Conservation (phyloP, 2,888 invertebrate species). For the Andrena camellia region DNA sequence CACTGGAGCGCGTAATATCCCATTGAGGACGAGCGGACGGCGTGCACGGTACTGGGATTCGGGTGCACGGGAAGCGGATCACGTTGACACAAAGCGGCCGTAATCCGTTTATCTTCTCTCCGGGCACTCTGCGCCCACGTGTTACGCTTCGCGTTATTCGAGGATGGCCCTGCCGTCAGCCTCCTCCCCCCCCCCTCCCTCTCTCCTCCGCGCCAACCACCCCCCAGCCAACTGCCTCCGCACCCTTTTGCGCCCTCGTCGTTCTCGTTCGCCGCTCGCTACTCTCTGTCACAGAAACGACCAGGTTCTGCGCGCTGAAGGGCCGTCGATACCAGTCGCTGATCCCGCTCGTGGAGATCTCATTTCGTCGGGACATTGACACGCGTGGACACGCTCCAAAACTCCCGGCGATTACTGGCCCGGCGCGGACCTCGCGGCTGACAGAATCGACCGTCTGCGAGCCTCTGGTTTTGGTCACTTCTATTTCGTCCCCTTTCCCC, state of each 20-base stretch:
- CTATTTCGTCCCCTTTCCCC: too few species aligned
- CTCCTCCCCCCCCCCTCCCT: not conserved
- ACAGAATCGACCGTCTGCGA: not conserved
- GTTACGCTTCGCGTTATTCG: slow-evolving; percentile 76
- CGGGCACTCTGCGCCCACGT: slow-evolving; percentile 80
- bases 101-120: slow-evolving; percentile 85
- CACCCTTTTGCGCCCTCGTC: slow-evolving; percentile 33
- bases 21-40: slow-evolving; percentile 79
- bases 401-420: not conserved
- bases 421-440: not conserved
- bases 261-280: slow-evolving; percentile 19
- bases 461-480: not conserved
- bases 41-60: slow-evolving; percentile 75
- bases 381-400: slow-evolving; percentile 21
- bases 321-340: slow-evolving; percentile 37
- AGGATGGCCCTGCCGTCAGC: slow-evolving; percentile 57
- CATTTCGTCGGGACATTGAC: slow-evolving; percentile 34
- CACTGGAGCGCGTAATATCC: slow-evolving; percentile 84
- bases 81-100: slow-evolving; percentile 85
- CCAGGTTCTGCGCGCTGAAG: slow-evolving; percentile 16
- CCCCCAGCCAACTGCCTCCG: slow-evolving; percentile 3
- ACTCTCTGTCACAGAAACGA: slow-evolving; percentile 39
- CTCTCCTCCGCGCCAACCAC: not conserved
- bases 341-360: slow-evolving; percentile 33
- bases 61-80: slow-evolving; percentile 83